Percentiles rank a stretch among this genome's conserved stretches.
Conservation (phyloP, 23 tunicate genomes). For the Trididemnum clinides region DNA sequence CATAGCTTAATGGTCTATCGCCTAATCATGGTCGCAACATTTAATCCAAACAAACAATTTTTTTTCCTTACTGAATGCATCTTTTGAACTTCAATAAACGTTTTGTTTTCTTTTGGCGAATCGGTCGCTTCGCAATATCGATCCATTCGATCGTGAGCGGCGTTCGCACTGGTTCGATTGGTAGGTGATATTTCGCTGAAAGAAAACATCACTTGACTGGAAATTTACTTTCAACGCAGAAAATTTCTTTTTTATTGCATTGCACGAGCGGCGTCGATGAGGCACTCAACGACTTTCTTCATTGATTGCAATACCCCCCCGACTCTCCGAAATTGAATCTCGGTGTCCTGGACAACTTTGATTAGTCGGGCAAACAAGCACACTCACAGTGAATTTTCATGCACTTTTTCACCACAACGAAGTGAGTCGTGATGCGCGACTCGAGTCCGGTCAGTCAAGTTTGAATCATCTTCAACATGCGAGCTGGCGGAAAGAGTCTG, state of each 20-base stretch:
- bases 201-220: neutral
- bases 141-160: neutral
- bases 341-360: no score
- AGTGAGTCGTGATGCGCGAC: neutral
- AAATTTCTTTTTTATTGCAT: no score
- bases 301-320: no score
- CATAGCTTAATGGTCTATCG: no score
- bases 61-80: no score
- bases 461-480: neutral
- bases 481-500: neutral
- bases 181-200: conserved; percentile 29
- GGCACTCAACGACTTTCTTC: no score
- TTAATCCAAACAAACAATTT: no score
- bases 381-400: neutral
- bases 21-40: no score
- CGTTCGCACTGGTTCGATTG: neutral
- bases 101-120: neutral
- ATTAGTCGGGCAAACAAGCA: no score
- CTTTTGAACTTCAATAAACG: conserved; percentile 6
- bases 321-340: no score
- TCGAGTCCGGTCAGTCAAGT: neutral
- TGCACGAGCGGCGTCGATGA: no score
- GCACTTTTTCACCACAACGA: neutral
- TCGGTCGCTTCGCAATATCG: neutral
- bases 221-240: no score